These are phyloP conservation scores for Scortum barcoo DNA, from an alignment of 2,113 vertebrate species.

Conservation along the genomic window DNA sequence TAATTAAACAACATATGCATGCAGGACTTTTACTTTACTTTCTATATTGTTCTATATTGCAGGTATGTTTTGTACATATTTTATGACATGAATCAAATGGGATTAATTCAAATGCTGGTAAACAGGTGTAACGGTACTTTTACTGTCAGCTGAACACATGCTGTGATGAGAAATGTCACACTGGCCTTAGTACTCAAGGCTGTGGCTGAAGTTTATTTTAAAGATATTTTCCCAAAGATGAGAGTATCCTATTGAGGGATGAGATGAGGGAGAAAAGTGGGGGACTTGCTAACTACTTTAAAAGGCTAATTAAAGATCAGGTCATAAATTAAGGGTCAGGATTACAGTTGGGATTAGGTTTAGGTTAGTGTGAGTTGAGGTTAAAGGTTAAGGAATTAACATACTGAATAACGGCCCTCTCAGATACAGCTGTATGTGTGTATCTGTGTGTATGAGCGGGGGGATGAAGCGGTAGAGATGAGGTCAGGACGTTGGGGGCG, in stretches of 20 bases:
- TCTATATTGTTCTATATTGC: background rate
- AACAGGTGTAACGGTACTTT: background rate
- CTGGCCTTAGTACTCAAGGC: background rate
- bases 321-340: background rate
- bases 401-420: background rate
- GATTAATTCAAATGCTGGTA: background rate
- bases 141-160: background rate
- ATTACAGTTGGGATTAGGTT: background rate
- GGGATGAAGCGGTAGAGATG: constrained; percentile 16
- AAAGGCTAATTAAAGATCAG: constrained; percentile 16
- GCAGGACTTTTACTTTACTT: background rate
- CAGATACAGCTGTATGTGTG: constrained; percentile 19
- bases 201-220: background rate
- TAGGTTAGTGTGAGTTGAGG: constrained; percentile 4
- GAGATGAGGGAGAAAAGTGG: background rate
- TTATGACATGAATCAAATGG: background rate
- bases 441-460: background rate
- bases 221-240: background rate
- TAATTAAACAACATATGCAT: background rate
- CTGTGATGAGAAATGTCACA: background rate
- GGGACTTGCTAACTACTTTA: too few species aligned
- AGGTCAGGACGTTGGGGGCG: constrained; percentile 26
- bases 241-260: too few species aligned
- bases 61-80: background rate
- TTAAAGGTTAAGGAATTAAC: constrained; percentile 17